phyloP scores from a whole-genome alignment of 2,797 vertebrate species.

The Enteromius mattozi region DNA sequence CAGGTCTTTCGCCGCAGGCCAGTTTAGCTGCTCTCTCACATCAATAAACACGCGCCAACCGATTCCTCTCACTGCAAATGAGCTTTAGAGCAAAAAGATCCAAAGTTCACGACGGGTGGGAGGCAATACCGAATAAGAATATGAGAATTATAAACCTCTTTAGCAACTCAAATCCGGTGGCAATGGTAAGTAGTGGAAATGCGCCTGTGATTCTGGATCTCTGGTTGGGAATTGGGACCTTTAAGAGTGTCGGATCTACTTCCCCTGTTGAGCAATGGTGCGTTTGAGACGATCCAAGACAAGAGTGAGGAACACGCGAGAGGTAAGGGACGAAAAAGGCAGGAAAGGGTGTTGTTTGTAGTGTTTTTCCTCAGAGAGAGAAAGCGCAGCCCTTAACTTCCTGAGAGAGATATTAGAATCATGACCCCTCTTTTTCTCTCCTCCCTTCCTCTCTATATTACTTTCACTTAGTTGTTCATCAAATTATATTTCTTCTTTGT shows the following conservation, averaged over 20 bases:
- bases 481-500: not conserved
- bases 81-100: conserved; percentile 36
- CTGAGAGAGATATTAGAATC: conserved; percentile 51
- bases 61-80: conserved; percentile 42
- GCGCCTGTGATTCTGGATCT: conserved; percentile 24
- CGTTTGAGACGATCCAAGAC: conserved; percentile 5
- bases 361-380: conserved; percentile 38
- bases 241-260: not conserved
- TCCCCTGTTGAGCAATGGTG: conserved; percentile 34
- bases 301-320: conserved; percentile 28
- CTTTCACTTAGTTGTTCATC: not conserved
- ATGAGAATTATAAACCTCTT: conserved; percentile 48
- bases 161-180: conserved; percentile 46
- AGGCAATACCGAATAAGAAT: conserved; percentile 10
- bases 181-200: conserved; percentile 27
- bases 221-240: not conserved
- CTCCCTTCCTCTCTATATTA: not conserved
- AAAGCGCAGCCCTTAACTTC: conserved; percentile 15
- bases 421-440: conserved; percentile 26
- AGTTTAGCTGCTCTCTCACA: conserved; percentile 26
- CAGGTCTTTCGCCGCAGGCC: conserved; percentile 28
- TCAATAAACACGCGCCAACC: conserved; percentile 7
- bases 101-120: conserved; percentile 37
- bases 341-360: conserved; percentile 34
- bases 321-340: conserved; percentile 34